Evolutionary conservation across 1,140 invertebrate species (phyloP).

Genomic region (Drosophila carrolli): DNA sequence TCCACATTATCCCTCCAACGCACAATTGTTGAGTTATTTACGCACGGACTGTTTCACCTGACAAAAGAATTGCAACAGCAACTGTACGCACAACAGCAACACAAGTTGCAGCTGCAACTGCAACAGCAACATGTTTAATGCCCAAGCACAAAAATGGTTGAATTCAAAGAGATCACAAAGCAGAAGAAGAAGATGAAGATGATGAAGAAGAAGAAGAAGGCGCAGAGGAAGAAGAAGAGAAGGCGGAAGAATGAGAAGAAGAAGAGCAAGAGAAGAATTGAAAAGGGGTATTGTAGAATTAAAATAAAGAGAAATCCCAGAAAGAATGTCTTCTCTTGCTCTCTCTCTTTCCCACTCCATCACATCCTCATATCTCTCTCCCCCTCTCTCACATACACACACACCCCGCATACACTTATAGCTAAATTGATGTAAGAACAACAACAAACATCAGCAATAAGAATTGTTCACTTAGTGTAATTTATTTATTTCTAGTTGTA

Average conservation of each 20-base stretch:
- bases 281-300: too few species aligned
- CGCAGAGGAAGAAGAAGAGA: conserved; percentile 7
- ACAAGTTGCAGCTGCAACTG: conserved; percentile 35
- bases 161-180: conserved; percentile 46
- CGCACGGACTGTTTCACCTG: conserved; percentile 72
- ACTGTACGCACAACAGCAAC: conserved; percentile 46
- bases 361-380: conserved; percentile 21
- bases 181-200: conserved; percentile 27
- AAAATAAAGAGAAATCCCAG: not conserved
- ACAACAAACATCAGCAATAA: conserved; percentile 43
- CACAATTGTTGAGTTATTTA: conserved; percentile 66
- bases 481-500: conserved; percentile 77
- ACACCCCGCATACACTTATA: conserved; percentile 52
- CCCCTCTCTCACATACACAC: conserved; percentile 20
- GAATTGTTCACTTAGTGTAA: conserved; percentile 80
- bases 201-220: conserved; percentile 20
- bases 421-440: conserved; percentile 64
- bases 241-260: conserved; percentile 26
- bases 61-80: conserved; percentile 54
- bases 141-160: conserved; percentile 74
- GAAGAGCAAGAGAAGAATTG: conserved; percentile 30
- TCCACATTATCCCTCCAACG: conserved; percentile 23
- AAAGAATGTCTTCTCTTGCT: conserved; percentile 30
- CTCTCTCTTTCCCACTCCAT: conserved; percentile 29
- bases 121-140: conserved; percentile 61